Percentiles rank a stretch among this genome's conserved stretches.
These are phyloP conservation scores for Lasioglossum pauxillum DNA, from an alignment of 2,888 invertebrate species.

Conservation along the genomic window DNA sequence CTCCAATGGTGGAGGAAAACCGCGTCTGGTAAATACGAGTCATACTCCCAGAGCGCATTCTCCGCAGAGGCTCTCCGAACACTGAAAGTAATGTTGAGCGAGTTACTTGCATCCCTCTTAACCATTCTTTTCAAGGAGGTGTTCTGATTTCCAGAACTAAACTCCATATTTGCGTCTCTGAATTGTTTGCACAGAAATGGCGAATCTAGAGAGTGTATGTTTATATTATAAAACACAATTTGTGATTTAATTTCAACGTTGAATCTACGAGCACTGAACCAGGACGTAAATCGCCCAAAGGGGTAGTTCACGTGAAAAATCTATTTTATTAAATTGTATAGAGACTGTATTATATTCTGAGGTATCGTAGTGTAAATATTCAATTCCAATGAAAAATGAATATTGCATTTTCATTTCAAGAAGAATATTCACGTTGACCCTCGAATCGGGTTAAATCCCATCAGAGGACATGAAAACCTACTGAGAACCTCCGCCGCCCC, in stretches of 20 bases:
- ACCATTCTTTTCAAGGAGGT: neutral
- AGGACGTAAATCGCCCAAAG: neutral
- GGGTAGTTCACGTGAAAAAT: neutral
- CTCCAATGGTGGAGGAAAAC: constrained; percentile 63
- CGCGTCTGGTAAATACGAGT: constrained; percentile 76
- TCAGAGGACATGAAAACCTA: neutral
- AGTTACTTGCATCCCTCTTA: neutral
- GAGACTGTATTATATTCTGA: neutral
- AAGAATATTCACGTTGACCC: neutral
- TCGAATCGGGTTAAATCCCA: neutral
- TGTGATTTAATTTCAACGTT: neutral
- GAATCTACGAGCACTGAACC: neutral
- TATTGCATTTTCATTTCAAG: neutral
- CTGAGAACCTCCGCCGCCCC: constrained; percentile 50
- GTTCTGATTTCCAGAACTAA: neutral
- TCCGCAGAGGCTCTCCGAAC: constrained; percentile 76
- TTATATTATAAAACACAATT: neutral
- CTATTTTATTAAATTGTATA: neutral
- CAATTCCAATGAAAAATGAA: neutral
- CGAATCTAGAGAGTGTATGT: too few species aligned
- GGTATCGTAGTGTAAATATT: neutral
- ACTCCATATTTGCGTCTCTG: too few species aligned
- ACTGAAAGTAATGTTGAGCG: constrained; percentile 20
- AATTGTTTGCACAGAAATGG: too few species aligned
- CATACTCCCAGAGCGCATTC: constrained; percentile 79